Conservation (phyloP, 1,140 invertebrate species). For the Drosophila sulfurigaster region DNA sequence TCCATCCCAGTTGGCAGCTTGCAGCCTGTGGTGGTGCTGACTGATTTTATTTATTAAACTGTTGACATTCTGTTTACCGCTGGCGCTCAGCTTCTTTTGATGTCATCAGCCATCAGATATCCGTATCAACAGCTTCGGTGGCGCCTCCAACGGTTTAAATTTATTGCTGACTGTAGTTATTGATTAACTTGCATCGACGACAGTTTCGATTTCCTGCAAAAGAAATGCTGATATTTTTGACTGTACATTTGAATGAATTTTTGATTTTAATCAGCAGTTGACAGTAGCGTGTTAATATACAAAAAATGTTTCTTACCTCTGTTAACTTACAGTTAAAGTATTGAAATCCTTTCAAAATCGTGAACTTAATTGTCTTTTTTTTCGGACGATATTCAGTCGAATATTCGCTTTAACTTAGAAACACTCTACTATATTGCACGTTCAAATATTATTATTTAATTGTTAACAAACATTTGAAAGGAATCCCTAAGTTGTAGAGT, state of each 20-base stretch:
- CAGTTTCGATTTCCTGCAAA: background rate
- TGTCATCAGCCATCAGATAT: conserved; percentile 63
- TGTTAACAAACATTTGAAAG: too few relatives aligned
- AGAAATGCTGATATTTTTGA: background rate
- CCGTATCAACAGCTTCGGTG: conserved; percentile 52
- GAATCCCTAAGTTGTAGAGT: too few relatives aligned
- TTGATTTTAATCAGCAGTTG: background rate
- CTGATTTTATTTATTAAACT: conserved; percentile 81
- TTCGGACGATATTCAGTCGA: too few relatives aligned
- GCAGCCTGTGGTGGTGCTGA: conserved; percentile 53
- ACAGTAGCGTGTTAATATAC: background rate
- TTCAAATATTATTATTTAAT: too few relatives aligned
- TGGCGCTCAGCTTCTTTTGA: conserved; percentile 47
- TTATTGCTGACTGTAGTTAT: conserved; percentile 59
- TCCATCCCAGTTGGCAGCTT: conserved; percentile 19
- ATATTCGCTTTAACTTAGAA: too few relatives aligned
- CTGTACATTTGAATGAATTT: background rate
- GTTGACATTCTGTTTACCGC: conserved; percentile 69
- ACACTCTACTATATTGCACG: too few relatives aligned
- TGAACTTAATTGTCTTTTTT: too few relatives aligned
- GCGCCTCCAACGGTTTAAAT: conserved; percentile 68
- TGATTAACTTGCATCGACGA: conserved; percentile 42
- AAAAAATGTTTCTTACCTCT: too few relatives aligned
- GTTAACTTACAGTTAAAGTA: too few relatives aligned
- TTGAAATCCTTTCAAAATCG: too few relatives aligned